Evolutionary conservation across 2,888 invertebrate species (phyloP).

Genomic region (Baronia brevicornis): DNA sequence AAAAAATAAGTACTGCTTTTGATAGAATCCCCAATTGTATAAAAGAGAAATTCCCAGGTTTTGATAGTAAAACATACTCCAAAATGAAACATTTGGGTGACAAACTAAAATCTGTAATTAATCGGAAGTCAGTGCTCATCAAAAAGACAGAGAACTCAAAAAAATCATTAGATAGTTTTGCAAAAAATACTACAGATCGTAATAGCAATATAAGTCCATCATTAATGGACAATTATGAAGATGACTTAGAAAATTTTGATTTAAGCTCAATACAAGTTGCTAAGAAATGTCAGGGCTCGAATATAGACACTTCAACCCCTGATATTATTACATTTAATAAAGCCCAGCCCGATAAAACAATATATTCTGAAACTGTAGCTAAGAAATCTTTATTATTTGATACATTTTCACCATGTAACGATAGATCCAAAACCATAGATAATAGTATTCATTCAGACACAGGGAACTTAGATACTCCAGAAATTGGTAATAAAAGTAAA

Average conservation of each 20-base stretch:
- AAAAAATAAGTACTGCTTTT: slow-evolving; percentile 78
- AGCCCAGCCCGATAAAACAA: slow-evolving; percentile 34
- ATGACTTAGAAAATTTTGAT: slow-evolving; percentile 42
- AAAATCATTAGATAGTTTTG: slow-evolving; percentile 10
- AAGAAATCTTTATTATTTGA: slow-evolving; percentile 48
- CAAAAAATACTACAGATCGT: slow-evolving; percentile 23
- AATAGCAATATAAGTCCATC: slow-evolving; percentile 29
- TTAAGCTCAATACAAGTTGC: slow-evolving; percentile 29
- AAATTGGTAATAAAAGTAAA: slow-evolving; percentile 40
- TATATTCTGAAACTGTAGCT: slow-evolving; percentile 37
- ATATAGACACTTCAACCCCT: slow-evolving; percentile 42
- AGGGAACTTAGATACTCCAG: slow-evolving; percentile 27
- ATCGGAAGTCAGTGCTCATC: slow-evolving; percentile 44
- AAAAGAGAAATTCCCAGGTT: slow-evolving; percentile 77
- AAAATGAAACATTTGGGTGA: slow-evolving; percentile 74
- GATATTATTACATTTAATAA: slow-evolving; percentile 33
- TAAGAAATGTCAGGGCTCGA: slow-evolving; percentile 21
- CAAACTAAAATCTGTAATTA: slow-evolving; percentile 70
- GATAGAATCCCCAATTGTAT: slow-evolving; percentile 78
- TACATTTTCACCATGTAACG: slow-evolving; percentile 36
- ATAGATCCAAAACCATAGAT: slow-evolving; percentile 28
- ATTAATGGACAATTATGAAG: slow-evolving; percentile 26
- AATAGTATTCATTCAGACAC: slow-evolving; percentile 32
- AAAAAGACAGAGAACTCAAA: slow-evolving; percentile 22
- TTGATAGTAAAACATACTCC: slow-evolving; percentile 70